These are phyloP conservation scores for Xylocopa sonorina DNA, from an alignment of 1,140 invertebrate genomes.

Conservation along the genomic window DNA sequence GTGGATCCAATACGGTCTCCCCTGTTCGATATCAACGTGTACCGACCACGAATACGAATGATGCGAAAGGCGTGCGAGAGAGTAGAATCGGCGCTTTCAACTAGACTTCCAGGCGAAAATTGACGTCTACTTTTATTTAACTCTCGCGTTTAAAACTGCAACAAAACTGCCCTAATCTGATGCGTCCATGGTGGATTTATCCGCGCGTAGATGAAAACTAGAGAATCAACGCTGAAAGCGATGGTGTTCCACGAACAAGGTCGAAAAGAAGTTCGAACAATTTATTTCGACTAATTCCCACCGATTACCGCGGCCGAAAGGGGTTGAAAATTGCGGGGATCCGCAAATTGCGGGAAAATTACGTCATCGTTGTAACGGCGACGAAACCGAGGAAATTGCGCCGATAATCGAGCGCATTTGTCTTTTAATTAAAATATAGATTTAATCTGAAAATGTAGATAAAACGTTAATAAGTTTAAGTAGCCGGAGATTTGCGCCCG, in stretches of 20 bases:
- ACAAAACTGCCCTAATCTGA: slow-evolving; percentile 50
- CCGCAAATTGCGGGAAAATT: not conserved
- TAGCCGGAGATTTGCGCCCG: too few relatives aligned
- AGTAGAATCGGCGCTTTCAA: slow-evolving; percentile 38
- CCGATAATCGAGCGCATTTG: not conserved
- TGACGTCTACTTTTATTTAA: slow-evolving; percentile 56
- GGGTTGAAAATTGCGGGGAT: slow-evolving; percentile 13
- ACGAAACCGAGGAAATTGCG: not conserved
- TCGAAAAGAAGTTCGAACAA: not conserved
- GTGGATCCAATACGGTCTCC: slow-evolving; percentile 61
- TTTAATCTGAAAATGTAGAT: not conserved
- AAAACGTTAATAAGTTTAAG: not conserved
- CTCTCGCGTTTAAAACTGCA: slow-evolving; percentile 46
- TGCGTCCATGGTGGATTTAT: slow-evolving; percentile 33
- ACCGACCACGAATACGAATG: slow-evolving; percentile 62
- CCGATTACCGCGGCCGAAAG: slow-evolving; percentile 4
- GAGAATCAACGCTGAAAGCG: slow-evolving; percentile 21
- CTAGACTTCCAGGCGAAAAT: slow-evolving; percentile 55
- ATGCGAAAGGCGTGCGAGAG: slow-evolving; percentile 23
- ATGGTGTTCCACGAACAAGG: not conserved
- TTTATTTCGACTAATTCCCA: slow-evolving; percentile 25
- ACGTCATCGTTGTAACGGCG: not conserved
- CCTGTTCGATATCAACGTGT: slow-evolving; percentile 59
- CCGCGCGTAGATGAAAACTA: not conserved
- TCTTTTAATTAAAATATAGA: not conserved